Conservation (phyloP, 2,797 vertebrate species). For the Rhodeus uyekii region DNA sequence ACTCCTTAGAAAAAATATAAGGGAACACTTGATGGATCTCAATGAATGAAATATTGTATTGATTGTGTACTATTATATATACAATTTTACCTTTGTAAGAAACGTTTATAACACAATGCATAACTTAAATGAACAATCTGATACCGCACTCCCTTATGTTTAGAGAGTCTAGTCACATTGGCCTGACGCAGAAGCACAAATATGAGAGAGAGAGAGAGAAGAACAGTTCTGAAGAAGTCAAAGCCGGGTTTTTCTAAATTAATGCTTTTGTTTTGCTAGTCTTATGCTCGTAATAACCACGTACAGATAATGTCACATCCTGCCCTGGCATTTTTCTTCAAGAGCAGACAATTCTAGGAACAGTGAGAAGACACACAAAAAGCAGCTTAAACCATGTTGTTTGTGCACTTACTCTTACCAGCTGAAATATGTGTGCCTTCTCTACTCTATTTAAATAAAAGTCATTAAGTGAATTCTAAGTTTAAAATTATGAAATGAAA, state of each 20-base stretch:
- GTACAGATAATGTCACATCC: background rate
- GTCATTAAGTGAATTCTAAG: background rate
- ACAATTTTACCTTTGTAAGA: too few species aligned
- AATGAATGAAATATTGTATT: too few species aligned
- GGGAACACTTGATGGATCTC: too few species aligned
- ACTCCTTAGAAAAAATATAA: too few species aligned
- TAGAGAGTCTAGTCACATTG: background rate
- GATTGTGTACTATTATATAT: too few species aligned
- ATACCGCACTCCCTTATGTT: background rate
- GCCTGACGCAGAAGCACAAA: background rate
- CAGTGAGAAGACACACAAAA: background rate
- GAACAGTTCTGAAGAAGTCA: background rate
- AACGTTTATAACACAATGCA: background rate
- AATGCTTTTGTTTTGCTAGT: background rate
- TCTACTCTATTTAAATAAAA: background rate
- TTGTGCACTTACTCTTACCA: background rate
- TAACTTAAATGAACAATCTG: background rate
- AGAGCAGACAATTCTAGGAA: background rate
- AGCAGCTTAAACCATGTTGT: background rate
- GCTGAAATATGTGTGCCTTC: background rate
- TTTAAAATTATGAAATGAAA: background rate
- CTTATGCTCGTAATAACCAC: conserved; percentile 8
- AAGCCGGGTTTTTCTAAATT: background rate
- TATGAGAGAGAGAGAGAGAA: background rate
- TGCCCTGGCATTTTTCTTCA: background rate